A percentile compares a stretch with the other conserved stretches of the same genome.
These are phyloP conservation scores for Struthio camelus DNA, from an alignment of 2,113 vertebrate species.

Conservation along the genomic window DNA sequence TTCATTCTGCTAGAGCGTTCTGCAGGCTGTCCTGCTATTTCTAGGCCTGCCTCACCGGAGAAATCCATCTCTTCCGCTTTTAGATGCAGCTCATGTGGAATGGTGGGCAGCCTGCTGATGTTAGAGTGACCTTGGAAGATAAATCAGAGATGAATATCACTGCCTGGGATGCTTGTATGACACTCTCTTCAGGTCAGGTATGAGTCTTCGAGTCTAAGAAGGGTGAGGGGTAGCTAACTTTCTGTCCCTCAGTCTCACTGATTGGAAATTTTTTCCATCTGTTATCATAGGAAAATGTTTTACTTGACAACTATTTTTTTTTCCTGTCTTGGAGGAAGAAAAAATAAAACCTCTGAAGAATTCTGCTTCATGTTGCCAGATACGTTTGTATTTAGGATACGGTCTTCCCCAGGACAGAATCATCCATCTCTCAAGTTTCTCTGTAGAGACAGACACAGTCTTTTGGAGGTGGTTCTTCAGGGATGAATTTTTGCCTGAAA, in stretches of 20 bases:
- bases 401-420: neutral
- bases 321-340: neutral
- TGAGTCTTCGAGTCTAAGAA: neutral
- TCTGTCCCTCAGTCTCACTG: neutral
- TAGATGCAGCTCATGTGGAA: constrained; percentile 80
- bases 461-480: neutral
- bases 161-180: constrained; percentile 76
- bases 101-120: constrained; percentile 66
- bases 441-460: neutral
- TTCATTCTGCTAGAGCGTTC: neutral
- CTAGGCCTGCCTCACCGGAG: neutral
- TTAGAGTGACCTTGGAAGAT: constrained; percentile 74
- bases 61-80: neutral
- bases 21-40: neutral
- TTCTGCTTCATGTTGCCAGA: neutral
- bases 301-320: neutral
- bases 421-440: neutral
- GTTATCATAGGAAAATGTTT: neutral
- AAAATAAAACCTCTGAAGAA: neutral
- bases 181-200: constrained; percentile 79
- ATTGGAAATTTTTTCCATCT: neutral
- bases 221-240: neutral
- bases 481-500: neutral
- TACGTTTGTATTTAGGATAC: neutral
- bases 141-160: constrained; percentile 63